phyloP scores from a whole-genome alignment of 2,113 vertebrate genomes.

The Zosterops lateralis region DNA sequence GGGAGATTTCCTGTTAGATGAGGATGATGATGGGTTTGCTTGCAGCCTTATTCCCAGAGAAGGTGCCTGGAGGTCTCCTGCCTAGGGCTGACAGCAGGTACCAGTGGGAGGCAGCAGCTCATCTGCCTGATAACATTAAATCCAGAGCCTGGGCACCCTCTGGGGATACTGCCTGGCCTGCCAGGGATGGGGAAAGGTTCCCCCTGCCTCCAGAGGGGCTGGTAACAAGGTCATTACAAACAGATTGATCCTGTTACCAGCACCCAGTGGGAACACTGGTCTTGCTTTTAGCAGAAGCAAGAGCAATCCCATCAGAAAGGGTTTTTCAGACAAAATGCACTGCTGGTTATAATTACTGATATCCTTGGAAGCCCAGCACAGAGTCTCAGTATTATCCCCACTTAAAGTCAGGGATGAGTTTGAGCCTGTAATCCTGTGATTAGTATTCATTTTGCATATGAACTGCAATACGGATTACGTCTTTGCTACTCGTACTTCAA shows the following conservation, averaged over 20 bases:
- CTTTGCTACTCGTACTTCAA: not conserved
- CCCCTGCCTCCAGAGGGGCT: not conserved
- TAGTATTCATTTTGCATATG: slow-evolving; percentile 43
- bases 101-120: not conserved
- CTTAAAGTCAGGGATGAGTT: slow-evolving; percentile 8
- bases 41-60: not conserved
- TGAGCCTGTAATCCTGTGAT: slow-evolving; percentile 36
- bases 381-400: not conserved
- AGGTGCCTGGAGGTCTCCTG: not conserved
- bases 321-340: not conserved
- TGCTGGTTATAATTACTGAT: not conserved
- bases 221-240: not conserved
- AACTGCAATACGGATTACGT: not conserved
- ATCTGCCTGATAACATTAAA: not conserved
- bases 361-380: not conserved
- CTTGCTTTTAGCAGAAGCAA: not conserved
- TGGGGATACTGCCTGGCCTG: not conserved
- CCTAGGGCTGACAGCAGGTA: not conserved
- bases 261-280: not conserved
- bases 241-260: not conserved
- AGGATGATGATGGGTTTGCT: not conserved
- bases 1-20: not conserved
- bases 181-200: not conserved
- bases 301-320: not conserved
- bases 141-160: not conserved